These are phyloP conservation scores for Drosophila prostipennis DNA, from an alignment of 2,888 invertebrate species.

Conservation along the genomic window DNA sequence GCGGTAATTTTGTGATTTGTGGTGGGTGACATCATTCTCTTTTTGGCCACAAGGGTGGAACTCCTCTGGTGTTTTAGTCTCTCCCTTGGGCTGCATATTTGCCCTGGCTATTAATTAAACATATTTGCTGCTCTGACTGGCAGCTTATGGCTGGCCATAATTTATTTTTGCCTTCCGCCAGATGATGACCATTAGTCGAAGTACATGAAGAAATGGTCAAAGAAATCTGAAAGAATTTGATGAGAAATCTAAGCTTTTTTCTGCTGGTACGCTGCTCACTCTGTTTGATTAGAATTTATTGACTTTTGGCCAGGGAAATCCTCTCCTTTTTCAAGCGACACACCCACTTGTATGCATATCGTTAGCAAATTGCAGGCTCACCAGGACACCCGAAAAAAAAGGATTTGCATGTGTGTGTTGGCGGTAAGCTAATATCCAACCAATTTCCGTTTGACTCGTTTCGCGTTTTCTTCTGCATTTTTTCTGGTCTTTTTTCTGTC, in stretches of 20 bases:
- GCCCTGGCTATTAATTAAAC: constrained; percentile 71
- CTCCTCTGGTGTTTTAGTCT: not conserved
- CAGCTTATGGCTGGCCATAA: constrained; percentile 34
- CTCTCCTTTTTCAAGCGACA: constrained; percentile 23
- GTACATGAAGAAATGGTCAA: constrained; percentile 3
- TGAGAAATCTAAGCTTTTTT: not conserved
- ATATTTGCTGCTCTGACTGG: constrained; percentile 52
- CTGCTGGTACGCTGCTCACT: constrained; percentile 11
- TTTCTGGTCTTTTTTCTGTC: not conserved
- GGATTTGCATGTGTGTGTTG: constrained; percentile 35
- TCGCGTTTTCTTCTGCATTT: constrained; percentile 28
- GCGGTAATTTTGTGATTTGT: constrained; percentile 77
- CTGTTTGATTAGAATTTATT: constrained; percentile 70
- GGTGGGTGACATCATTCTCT: constrained; percentile 62
- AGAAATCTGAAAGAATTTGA: constrained; percentile 5
- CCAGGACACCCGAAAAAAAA: constrained; percentile 42
- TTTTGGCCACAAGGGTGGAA: constrained; percentile 16
- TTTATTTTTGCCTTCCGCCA: constrained; percentile 38
- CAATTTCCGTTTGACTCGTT: constrained; percentile 67
- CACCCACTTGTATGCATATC: constrained; percentile 70
- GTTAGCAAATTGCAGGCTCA: constrained; percentile 79
- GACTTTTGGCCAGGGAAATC: constrained; percentile 56
- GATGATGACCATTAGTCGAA: constrained; percentile 29
- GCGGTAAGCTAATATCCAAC: constrained; percentile 71
- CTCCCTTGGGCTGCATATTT: constrained; percentile 37